Evolutionary conservation across 2,113 vertebrate species (phyloP), one percentile per base, ranked within the genome.

Genomic region (Talpa occidentalis): DNA sequence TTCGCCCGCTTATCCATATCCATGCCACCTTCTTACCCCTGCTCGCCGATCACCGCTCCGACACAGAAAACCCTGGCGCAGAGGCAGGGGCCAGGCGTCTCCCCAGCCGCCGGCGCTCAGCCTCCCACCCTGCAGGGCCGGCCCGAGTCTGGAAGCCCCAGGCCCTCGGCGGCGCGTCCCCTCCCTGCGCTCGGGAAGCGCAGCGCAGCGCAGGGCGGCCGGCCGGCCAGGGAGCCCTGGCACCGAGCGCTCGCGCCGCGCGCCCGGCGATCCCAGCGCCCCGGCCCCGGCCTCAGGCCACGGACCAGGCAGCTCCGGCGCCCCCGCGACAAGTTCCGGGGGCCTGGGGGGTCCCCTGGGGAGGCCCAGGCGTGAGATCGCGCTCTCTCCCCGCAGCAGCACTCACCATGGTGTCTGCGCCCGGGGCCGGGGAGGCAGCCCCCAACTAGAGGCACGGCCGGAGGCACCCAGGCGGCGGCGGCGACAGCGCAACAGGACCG

Each of bases 351-450:
- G 2, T 16, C 49, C 49, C 30, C 60, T 32, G 1, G 37, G 28
- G 30, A 60, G 14, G 11, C 37, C 40, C 19, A 0, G 17, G 74
- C 5, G 35, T 3, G 28, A 52, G 66, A 26, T 28, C 28, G 37
- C 52, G 0, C 7, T 40, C 77, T 5, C 15, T 35, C 56, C 19
- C 0, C 2, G 28, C 56, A 5, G 35, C 26, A 10, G 52, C 76
- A 89, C 97, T 98, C 80, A 97, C 98, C 97, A 97, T 97, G 60
- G 72, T 94, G 94, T 64, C 52, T 17, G 47, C 67, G 12, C 66
- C 82, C 52, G 2, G 60, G 87, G 44, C 59, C 35, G 30, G 44
- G 44, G 72, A 76, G 37, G 60, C 82, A n/a, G 77, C 67, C 72
- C 64, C 59, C 52, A 56, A 15, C 59, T 64, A 80, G 52, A 70